Percentiles rank a stretch among this genome's conserved stretches.
Conservation (phyloP, 2,113 vertebrate genomes). For the Gallinago undulata region DNA sequence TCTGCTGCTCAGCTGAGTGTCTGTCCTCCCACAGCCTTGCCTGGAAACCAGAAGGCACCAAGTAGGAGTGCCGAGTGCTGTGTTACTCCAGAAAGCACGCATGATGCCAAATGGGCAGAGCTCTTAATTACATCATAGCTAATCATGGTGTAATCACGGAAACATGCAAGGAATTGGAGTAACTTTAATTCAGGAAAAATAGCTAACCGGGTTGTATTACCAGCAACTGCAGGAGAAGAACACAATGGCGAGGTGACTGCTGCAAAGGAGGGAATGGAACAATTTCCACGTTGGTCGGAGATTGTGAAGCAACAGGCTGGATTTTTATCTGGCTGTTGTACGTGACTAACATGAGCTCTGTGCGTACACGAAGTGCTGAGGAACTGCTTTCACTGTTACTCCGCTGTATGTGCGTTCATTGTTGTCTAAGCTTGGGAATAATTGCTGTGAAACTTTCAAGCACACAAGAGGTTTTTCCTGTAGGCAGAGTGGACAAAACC, state of each 20-base stretch:
- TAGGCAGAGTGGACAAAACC: neutral
- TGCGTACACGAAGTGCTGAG: neutral
- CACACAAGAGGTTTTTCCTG: neutral
- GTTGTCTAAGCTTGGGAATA: conserved; percentile 3
- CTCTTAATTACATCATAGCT: conserved; percentile 39
- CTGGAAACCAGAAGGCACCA: neutral
- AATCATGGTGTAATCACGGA: conserved; percentile 14
- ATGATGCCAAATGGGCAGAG: conserved; percentile 27
- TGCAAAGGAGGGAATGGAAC: neutral
- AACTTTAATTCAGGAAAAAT: conserved; percentile 40
- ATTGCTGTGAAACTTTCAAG: conserved; percentile 12
- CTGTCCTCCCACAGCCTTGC: neutral
- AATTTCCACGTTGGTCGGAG: neutral
- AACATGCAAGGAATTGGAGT: conserved; percentile 50
- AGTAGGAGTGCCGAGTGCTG: neutral
- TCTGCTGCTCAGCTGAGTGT: neutral
- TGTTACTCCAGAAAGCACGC: neutral
- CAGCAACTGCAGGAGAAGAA: neutral
- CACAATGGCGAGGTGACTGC: neutral
- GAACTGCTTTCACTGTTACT: conserved; percentile 7
- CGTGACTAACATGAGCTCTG: neutral
- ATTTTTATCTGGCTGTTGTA: neutral
- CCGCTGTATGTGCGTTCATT: neutral
- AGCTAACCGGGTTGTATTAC: neutral
- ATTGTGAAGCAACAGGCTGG: neutral